These are phyloP conservation scores for Spinus olivaceus DNA, from an alignment of 2,797 vertebrate species.

Conservation along the genomic window DNA sequence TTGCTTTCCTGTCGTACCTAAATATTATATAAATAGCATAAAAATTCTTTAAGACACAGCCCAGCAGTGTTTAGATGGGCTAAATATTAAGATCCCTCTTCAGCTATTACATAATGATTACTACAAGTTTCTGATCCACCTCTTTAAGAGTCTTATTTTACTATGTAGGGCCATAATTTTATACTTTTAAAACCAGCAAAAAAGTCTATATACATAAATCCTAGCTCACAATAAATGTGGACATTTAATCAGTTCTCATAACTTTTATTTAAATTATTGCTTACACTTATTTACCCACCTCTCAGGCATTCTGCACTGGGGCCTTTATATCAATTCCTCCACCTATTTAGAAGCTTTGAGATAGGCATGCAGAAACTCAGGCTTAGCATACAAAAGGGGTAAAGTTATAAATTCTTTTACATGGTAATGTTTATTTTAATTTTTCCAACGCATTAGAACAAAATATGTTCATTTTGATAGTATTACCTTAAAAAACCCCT, in stretches of 20 bases:
- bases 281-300: not conserved
- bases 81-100: not conserved
- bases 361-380: not conserved
- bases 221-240: not conserved
- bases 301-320: not conserved
- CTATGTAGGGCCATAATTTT: not conserved
- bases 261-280: not conserved
- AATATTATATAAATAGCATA: not conserved
- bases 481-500: fast-evolving
- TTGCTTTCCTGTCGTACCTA: not conserved
- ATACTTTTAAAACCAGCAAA: not conserved
- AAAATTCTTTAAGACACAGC: not conserved
- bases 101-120: not conserved
- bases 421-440: not conserved
- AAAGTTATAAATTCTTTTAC: not conserved
- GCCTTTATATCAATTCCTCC: not conserved
- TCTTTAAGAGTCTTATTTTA: not conserved
- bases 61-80: not conserved
- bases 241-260: not conserved
- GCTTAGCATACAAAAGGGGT: not conserved
- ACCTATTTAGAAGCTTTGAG: not conserved
- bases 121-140: not conserved
- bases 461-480: not conserved
- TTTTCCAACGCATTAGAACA: not conserved
- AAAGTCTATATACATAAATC: not conserved